Conservation (phyloP, 1,140 invertebrate species). For the Panagrolaimus sp. region DNA sequence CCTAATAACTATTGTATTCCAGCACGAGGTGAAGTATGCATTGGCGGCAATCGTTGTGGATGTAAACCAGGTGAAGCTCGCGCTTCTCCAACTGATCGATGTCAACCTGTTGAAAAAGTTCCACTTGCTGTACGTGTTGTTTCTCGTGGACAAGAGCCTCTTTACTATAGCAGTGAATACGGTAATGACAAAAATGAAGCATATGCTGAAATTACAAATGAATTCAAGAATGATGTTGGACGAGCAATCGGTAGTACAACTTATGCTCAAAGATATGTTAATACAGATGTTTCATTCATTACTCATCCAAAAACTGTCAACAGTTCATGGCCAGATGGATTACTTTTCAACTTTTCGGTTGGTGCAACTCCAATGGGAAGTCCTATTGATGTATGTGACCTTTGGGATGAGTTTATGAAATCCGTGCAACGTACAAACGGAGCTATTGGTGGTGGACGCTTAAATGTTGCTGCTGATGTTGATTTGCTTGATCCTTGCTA, state of each 20-base stretch:
- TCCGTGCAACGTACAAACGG: constrained; percentile 43
- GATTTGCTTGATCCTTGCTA: constrained; percentile 53
- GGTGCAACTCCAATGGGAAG: constrained; percentile 33
- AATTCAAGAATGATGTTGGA: constrained; percentile 50
- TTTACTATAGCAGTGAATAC: constrained; percentile 56
- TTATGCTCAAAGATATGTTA: constrained; percentile 56
- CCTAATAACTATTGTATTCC: constrained; percentile 35
- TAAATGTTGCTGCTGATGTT: constrained; percentile 49
- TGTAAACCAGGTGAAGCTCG: constrained; percentile 49
- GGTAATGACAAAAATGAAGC: constrained; percentile 39
- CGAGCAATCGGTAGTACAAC: constrained; percentile 49
- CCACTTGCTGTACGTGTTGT: constrained; percentile 47
- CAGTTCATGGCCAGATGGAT: constrained; percentile 52
- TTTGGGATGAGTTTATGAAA: constrained; percentile 49
- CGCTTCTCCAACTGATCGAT: constrained; percentile 31
- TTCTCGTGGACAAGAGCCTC: constrained; percentile 40
- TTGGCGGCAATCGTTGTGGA: constrained; percentile 43
- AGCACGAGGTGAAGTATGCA: constrained; percentile 48
- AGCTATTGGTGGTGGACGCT: constrained; percentile 48
- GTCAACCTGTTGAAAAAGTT: constrained; percentile 45
- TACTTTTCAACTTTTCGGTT: constrained; percentile 54
- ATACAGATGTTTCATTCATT: constrained; percentile 46
- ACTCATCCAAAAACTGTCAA: constrained; percentile 58
- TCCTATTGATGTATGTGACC: constrained; percentile 51
- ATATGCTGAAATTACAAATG: constrained; percentile 53